Evolutionary conservation across 2,797 vertebrate species (phyloP).

Genomic region (Enteromius paludinosus): DNA sequence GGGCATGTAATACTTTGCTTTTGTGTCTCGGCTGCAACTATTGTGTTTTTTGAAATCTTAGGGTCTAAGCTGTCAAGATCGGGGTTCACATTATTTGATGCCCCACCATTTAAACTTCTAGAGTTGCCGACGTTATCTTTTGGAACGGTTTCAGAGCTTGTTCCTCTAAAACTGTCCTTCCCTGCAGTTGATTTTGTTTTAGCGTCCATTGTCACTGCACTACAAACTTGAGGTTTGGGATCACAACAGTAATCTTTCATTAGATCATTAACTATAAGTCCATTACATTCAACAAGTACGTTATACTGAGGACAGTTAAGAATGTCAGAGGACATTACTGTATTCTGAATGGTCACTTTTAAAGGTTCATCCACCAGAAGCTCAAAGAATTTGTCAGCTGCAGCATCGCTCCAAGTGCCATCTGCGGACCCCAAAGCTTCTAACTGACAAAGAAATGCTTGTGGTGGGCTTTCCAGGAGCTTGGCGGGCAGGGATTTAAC

Average conservation of each 20-base stretch:
- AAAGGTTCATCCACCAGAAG: constrained; percentile 78
- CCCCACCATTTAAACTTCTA: not conserved
- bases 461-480: constrained; percentile 74
- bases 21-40: not conserved
- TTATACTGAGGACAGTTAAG: constrained; percentile 63
- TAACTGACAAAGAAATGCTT: constrained; percentile 86
- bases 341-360: constrained; percentile 72
- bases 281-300: constrained; percentile 74
- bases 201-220: not conserved
- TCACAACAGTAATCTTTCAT: constrained; percentile 72
- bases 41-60: not conserved
- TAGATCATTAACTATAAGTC: constrained; percentile 70
- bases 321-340: constrained; percentile 53
- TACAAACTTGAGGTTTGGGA: constrained; percentile 2
- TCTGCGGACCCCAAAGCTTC: constrained; percentile 76
- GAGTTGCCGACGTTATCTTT: not conserved
- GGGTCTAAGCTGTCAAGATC: not conserved
- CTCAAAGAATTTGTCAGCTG: constrained; percentile 78
- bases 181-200: constrained; percentile 1
- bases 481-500: constrained; percentile 70
- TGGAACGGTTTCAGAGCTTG: not conserved
- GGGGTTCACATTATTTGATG: not conserved
- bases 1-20: not conserved
- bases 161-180: constrained; percentile 2
- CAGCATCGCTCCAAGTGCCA: constrained; percentile 78